phyloP scores from a whole-genome alignment of 2,113 vertebrate genomes.

The Holacanthus passer region DNA sequence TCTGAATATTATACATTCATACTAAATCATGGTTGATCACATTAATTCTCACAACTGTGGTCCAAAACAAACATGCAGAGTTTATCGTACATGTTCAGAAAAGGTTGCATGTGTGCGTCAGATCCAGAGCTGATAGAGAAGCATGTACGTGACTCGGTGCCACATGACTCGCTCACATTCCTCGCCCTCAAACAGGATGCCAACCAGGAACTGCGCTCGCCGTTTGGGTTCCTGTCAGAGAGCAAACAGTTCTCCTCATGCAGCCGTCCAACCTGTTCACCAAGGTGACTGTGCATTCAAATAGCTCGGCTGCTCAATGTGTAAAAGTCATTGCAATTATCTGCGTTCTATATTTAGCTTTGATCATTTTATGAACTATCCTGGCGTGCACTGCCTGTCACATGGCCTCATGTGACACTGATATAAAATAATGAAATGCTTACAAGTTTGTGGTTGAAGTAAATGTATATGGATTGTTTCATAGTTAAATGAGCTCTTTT shows the following conservation, averaged over 20 bases:
- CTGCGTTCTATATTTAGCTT: not conserved
- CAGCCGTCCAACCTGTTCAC: constrained; percentile 34
- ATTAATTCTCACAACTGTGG: not conserved
- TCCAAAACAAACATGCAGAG: constrained; percentile 13
- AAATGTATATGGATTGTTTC: not conserved
- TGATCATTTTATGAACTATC: no score
- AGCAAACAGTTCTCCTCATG: not conserved
- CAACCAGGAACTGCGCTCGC: constrained; percentile 50
- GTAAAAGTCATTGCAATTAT: not conserved
- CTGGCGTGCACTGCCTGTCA: no score
- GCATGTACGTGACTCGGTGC: not conserved
- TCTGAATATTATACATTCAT: not conserved
- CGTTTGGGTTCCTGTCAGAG: constrained; percentile 10
- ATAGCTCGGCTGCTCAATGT: not conserved
- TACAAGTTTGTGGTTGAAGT: not conserved
- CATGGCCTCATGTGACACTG: not conserved
- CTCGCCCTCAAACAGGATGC: constrained; percentile 56
- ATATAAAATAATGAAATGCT: not conserved
- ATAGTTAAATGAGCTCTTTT: no score
- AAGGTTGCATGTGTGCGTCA: not conserved
- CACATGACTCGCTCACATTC: constrained; percentile 38
- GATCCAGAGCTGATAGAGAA: not conserved
- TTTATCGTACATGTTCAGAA: not conserved
- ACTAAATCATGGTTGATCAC: not conserved
- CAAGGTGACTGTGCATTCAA: constrained; percentile 11